Conservation (phyloP, 1,140 invertebrate species). For the Palaemon carinicauda region DNA sequence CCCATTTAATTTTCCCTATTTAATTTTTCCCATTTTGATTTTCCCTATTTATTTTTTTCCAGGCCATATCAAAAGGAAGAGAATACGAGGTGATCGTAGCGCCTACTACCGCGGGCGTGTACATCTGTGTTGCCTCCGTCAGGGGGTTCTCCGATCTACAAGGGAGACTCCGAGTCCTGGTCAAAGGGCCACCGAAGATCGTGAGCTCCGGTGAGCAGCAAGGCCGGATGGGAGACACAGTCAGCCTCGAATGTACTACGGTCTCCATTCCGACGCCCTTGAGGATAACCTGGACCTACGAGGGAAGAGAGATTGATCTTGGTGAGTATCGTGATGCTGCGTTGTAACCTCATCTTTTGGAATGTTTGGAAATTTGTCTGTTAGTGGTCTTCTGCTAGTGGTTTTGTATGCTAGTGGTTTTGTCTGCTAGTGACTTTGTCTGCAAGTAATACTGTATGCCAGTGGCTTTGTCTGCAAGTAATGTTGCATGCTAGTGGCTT, state of each 20-base stretch:
- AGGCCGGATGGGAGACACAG: conserved; percentile 79
- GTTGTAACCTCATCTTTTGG: not conserved
- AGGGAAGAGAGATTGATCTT: conserved; percentile 52
- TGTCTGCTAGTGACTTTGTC: no score
- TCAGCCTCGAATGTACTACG: conserved; percentile 88
- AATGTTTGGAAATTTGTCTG: not conserved
- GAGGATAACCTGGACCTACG: conserved; percentile 68
- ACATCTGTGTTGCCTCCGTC: conserved; percentile 44
- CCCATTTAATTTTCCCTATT: no score
- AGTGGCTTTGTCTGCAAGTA: no score
- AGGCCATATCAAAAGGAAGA: conserved; percentile 42
- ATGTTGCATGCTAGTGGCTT: no score
- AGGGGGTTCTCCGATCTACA: conserved; percentile 52
- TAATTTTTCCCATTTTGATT: no score
- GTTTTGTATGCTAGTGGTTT: not conserved
- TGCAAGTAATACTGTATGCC: no score
- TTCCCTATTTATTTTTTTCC: no score
- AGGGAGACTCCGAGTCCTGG: conserved; percentile 42
- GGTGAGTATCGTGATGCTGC: conserved; percentile 15
- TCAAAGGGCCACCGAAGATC: conserved; percentile 81
- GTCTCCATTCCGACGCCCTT: conserved; percentile 87
- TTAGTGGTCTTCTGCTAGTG: not conserved
- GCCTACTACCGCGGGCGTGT: conserved; percentile 38
- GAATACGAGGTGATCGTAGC: conserved; percentile 31
- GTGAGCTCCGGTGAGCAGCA: conserved; percentile 85